A percentile compares a stretch with the other conserved stretches of the same genome.
Conservation (phyloP, 2,113 vertebrate species). For the Sialia sialis region DNA sequence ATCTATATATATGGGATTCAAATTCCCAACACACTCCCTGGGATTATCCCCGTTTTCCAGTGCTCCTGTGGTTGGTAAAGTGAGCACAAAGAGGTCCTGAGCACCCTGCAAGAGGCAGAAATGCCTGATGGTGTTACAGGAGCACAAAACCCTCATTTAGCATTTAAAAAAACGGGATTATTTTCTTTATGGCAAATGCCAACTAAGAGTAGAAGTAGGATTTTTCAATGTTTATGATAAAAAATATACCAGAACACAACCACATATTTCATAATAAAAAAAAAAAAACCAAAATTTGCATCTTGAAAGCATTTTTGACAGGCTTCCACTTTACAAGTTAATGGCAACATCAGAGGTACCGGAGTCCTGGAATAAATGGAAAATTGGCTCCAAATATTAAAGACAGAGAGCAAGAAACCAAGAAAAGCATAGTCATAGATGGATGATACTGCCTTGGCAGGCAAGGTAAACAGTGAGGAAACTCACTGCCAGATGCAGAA, state of each 20-base stretch:
- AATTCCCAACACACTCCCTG: neutral
- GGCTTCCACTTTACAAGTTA: constrained; percentile 62
- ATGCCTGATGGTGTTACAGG: neutral
- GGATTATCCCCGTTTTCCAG: neutral
- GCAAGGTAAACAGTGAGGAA: constrained; percentile 58
- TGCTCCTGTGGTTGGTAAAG: neutral
- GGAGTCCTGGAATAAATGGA: constrained; percentile 56
- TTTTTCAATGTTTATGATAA: neutral
- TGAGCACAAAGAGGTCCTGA: neutral
- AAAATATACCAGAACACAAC: constrained; percentile 27
- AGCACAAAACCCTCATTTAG: neutral
- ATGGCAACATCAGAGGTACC: constrained; percentile 54
- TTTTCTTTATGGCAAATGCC: neutral
- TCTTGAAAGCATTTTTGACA: constrained; percentile 68
- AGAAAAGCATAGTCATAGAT: constrained; percentile 63
- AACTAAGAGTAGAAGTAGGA: neutral
- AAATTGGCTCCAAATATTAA: constrained; percentile 62
- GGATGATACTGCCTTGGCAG: constrained; percentile 58
- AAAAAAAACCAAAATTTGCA: neutral
- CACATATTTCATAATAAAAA: neutral
- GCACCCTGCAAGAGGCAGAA: neutral
- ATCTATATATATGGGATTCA: neutral
- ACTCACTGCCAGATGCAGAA: constrained; percentile 55
- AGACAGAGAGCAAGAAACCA: constrained; percentile 59
- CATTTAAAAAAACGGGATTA: neutral